Evolutionary conservation across 2,797 vertebrate genomes (phyloP).

Genomic region (Nyctibius grandis): DNA sequence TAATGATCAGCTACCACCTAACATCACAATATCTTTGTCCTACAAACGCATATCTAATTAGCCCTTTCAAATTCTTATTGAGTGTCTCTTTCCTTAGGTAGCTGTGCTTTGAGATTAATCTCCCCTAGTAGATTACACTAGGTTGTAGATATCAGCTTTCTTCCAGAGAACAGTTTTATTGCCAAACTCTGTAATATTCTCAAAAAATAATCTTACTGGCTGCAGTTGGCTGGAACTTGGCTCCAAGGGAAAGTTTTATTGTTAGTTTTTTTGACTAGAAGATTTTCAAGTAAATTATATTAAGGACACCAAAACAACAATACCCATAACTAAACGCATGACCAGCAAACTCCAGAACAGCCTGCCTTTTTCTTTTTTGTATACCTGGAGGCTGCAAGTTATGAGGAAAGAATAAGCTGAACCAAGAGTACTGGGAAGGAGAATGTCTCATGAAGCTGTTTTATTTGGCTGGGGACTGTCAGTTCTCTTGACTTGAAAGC

Average conservation of each 20-base stretch:
- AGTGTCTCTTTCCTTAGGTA: neutral
- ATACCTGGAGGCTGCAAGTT: neutral
- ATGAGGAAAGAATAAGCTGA: neutral
- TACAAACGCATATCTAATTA: accelerated
- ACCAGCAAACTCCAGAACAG: neutral
- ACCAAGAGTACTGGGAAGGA: neutral
- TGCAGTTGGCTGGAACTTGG: neutral
- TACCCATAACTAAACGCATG: neutral
- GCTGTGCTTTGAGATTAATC: neutral
- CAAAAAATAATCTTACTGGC: neutral
- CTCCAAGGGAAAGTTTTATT: neutral
- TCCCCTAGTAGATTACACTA: neutral
- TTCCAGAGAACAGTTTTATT: neutral
- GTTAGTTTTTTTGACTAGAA: neutral
- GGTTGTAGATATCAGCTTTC: neutral
- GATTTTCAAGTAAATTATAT: neutral
- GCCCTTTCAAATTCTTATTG: neutral
- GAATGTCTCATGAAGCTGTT: neutral
- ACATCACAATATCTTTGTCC: neutral
- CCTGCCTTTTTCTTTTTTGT: neutral
- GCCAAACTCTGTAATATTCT: neutral
- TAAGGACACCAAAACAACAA: neutral
- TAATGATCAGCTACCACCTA: neutral
- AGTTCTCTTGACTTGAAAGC: neutral
- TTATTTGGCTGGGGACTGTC: neutral